Conservation (phyloP, 2,113 vertebrate genomes). For the Gopherus evgoodei region DNA sequence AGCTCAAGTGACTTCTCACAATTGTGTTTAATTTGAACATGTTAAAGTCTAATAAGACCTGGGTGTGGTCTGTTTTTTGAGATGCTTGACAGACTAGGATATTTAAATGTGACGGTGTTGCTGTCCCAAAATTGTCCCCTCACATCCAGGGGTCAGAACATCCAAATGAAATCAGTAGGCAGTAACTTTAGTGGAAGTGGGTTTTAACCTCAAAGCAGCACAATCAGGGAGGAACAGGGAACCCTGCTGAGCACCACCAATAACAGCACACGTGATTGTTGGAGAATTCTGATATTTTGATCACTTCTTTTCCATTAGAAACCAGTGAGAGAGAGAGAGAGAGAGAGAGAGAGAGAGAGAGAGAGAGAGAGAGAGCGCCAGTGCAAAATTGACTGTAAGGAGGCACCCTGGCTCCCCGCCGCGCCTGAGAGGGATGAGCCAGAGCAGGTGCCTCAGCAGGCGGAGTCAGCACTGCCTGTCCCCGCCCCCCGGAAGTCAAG, state of each 20-base stretch:
- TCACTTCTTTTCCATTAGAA: not conserved
- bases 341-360: too few relatives aligned
- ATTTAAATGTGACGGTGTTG: fast-evolving
- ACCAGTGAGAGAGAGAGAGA: not conserved
- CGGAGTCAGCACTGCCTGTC: too few relatives aligned
- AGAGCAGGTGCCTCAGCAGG: too few relatives aligned
- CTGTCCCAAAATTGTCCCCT: not conserved
- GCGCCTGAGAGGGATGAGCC: too few relatives aligned
- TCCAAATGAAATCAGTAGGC: not conserved
- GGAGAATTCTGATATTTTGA: not conserved
- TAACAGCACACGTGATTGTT: not conserved
- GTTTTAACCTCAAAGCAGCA: fast-evolving
- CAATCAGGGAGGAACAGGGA: not conserved
- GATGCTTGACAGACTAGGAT: not conserved
- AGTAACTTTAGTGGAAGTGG: not conserved
- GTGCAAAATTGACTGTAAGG: too few relatives aligned
- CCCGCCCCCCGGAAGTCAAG: too few relatives aligned
- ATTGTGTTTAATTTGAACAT: not conserved
- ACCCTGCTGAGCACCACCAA: not conserved
- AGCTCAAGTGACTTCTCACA: not conserved
- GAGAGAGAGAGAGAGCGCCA: not conserved
- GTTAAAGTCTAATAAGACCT: too few relatives aligned
- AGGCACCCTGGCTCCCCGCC: too few relatives aligned
- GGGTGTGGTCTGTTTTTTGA: not conserved
- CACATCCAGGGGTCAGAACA: not conserved